These are phyloP conservation scores for Temnothorax nylanderi DNA, from an alignment of 1,140 invertebrate genomes.

Conservation along the genomic window DNA sequence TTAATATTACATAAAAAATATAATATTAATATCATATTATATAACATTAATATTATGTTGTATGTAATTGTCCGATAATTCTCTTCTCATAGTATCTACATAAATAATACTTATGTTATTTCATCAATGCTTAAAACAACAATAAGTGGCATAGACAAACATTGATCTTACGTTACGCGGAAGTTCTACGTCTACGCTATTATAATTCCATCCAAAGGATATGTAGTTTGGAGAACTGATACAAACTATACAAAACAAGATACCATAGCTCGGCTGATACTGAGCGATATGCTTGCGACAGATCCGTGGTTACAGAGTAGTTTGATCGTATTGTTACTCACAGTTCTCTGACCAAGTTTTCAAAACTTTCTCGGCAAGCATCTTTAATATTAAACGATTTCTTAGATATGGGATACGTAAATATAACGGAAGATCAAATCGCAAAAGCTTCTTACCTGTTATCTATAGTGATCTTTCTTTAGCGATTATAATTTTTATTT, in stretches of 20 bases:
- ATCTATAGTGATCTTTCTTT: neutral
- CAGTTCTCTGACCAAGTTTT: slow-evolving; percentile 25
- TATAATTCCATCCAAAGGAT: neutral
- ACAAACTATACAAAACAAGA: slow-evolving; percentile 11
- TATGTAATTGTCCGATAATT: neutral
- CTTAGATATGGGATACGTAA: neutral
- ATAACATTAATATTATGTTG: neutral
- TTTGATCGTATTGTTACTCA: slow-evolving; percentile 13
- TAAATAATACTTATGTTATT: slow-evolving; percentile 7
- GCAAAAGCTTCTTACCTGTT: neutral
- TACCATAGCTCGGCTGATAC: neutral
- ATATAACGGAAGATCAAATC: slow-evolving; percentile 9
- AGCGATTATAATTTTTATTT: neutral
- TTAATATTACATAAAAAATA: neutral
- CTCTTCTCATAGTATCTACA: neutral
- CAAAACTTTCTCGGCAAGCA: slow-evolving; percentile 25
- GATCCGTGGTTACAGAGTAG: neutral
- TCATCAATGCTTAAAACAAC: neutral
- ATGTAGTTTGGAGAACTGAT: slow-evolving; percentile 30
- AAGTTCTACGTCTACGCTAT: neutral
- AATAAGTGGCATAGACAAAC: neutral
- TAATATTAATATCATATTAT: neutral
- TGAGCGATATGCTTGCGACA: slow-evolving; percentile 1
- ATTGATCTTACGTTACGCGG: neutral
- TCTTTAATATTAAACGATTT: slow-evolving; percentile 33